Evolutionary conservation across 2,888 invertebrate genomes (phyloP).

Genomic region (Eledona agricola): DNA sequence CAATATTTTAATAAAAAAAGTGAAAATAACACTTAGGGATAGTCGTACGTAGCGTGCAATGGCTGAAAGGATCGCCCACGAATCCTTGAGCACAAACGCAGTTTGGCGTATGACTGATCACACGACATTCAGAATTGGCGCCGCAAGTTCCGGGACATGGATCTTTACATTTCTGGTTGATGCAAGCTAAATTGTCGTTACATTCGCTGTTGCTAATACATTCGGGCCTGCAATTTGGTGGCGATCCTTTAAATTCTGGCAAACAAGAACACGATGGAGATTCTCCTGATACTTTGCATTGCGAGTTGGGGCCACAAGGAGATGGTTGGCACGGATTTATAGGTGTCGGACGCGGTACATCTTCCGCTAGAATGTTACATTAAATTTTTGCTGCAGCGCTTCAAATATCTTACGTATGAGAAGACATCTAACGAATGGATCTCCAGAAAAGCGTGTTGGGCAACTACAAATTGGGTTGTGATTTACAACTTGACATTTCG

Average conservation of each 20-base stretch:
- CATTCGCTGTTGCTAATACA: slow-evolving; percentile 83
- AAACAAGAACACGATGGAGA: slow-evolving; percentile 80
- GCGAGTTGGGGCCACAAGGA: slow-evolving; percentile 82
- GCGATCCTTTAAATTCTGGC: slow-evolving; percentile 72
- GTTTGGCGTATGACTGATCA: slow-evolving; percentile 77
- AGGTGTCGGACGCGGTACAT: slow-evolving; percentile 57
- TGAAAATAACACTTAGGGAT: slow-evolving; percentile 63
- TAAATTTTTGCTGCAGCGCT: background rate
- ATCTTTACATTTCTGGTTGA: slow-evolving; percentile 79
- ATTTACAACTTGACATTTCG: slow-evolving; percentile 79
- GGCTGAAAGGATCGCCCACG: slow-evolving; percentile 79
- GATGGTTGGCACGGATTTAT: slow-evolving; percentile 78
- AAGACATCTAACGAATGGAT: slow-evolving; percentile 78
- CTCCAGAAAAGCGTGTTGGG: slow-evolving; percentile 72
- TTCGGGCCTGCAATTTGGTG: slow-evolving; percentile 82
- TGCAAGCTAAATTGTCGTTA: slow-evolving; percentile 73
- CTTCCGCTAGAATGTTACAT: slow-evolving; percentile 41
- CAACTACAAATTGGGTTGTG: slow-evolving; percentile 85
- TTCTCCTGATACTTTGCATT: slow-evolving; percentile 73
- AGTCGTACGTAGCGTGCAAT: slow-evolving; percentile 63
- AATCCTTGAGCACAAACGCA: slow-evolving; percentile 74
- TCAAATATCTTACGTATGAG: slow-evolving; percentile 46
- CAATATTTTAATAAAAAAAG: slow-evolving; percentile 69
- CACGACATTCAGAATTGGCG: slow-evolving; percentile 76
- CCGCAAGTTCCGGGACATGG: slow-evolving; percentile 80